Percentiles rank a stretch among this genome's conserved stretches.
phyloP scores from a whole-genome alignment of 2,797 vertebrate genomes.

The Enteromius treurensis region DNA sequence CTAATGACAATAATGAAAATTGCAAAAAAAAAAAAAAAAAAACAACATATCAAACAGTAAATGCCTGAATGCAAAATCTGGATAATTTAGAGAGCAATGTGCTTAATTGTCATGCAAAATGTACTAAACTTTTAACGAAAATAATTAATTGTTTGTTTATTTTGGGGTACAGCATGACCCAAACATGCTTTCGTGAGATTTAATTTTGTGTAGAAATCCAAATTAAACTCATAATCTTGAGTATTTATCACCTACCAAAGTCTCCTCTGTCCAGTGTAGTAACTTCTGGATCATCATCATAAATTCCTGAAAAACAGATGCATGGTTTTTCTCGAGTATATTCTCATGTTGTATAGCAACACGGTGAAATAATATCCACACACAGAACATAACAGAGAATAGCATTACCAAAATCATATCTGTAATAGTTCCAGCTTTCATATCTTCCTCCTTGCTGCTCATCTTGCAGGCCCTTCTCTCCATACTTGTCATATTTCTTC shows the following conservation, averaged over 20 bases:
- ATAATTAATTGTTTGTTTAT: not conserved
- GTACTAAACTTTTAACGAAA: not conserved
- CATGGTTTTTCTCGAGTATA: not conserved
- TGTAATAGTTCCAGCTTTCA: constrained; percentile 96
- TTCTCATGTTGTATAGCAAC: not conserved
- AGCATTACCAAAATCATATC: constrained; percentile 91
- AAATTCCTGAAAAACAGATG: constrained; percentile 84
- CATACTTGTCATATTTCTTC: constrained; percentile 98
- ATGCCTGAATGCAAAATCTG: not conserved
- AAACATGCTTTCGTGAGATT: not conserved
- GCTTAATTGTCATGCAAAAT: not conserved
- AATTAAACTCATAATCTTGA: not conserved
- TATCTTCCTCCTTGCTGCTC: constrained; percentile 87
- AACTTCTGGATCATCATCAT: constrained; percentile 96
- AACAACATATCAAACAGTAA: not conserved
- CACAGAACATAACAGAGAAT: not conserved
- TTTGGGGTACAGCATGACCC: not conserved
- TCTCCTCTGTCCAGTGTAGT: constrained; percentile 95
- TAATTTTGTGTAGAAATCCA: not conserved
- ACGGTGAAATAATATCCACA: not conserved
- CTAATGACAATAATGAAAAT: not conserved
- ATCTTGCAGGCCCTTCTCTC: constrained; percentile 93
- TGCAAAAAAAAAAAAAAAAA: no score
- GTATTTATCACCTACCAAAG: constrained; percentile 84
- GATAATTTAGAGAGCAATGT: not conserved